Evolutionary conservation across 2,797 vertebrate genomes (phyloP).

Genomic region (Sebastes alutus): DNA sequence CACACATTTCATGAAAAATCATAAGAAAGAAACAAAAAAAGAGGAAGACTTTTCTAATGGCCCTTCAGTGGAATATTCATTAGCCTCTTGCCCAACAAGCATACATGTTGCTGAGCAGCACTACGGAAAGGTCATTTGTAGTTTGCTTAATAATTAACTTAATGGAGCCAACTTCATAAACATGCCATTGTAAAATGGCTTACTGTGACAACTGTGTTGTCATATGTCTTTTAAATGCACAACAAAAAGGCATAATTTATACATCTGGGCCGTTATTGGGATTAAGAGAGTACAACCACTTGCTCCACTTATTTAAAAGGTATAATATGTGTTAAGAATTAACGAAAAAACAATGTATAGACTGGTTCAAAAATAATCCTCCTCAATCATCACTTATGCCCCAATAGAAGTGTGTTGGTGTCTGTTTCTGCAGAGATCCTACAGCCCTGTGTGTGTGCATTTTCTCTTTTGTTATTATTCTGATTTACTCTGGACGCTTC

Average conservation of each 20-base stretch:
- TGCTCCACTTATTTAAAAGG: neutral
- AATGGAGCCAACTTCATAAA: neutral
- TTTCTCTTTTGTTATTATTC: too few relatives aligned
- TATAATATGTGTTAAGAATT: too few relatives aligned
- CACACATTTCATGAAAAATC: neutral
- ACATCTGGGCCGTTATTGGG: neutral
- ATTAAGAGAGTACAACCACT: neutral
- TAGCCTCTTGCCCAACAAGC: neutral
- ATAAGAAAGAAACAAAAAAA: neutral
- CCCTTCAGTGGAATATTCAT: neutral
- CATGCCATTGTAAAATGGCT: neutral
- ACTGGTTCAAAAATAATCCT: too few relatives aligned
- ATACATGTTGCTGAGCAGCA: neutral
- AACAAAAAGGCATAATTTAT: neutral
- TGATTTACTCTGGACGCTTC: too few relatives aligned
- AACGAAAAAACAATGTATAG: too few relatives aligned
- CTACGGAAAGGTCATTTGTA: neutral
- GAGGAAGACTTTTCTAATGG: neutral
- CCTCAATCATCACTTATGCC: too few relatives aligned
- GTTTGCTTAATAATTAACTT: constrained; percentile 21
- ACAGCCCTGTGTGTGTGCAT: too few relatives aligned
- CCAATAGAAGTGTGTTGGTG: too few relatives aligned
- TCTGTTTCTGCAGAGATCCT: too few relatives aligned
- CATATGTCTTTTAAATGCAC: neutral
- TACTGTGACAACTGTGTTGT: neutral